These are phyloP conservation scores for Gallinago paraguaiae DNA, from an alignment of 2,113 vertebrate species.

Conservation along the genomic window DNA sequence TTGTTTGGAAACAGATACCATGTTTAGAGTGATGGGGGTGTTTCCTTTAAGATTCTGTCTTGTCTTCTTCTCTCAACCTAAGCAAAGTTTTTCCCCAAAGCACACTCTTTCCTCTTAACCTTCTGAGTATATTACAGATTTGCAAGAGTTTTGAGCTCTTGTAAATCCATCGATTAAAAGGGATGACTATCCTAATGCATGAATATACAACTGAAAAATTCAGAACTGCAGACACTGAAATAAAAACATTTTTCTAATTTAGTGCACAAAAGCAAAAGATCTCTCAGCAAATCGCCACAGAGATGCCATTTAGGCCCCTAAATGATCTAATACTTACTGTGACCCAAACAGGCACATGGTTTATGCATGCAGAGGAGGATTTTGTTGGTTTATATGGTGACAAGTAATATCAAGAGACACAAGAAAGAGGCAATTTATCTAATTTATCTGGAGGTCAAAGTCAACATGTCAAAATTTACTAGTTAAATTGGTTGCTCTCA, in stretches of 20 bases:
- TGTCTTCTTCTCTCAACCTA: background rate
- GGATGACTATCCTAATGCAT: background rate
- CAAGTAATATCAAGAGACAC: background rate
- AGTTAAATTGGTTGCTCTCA: background rate
- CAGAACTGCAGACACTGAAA: background rate
- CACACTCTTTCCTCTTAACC: background rate
- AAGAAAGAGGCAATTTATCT: background rate
- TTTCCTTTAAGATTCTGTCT: background rate
- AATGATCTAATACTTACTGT: background rate
- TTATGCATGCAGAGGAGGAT: background rate
- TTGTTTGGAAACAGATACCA: background rate
- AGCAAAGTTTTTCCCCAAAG: background rate
- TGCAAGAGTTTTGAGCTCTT: background rate
- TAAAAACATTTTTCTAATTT: background rate
- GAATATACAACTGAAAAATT: background rate
- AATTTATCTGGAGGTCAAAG: background rate
- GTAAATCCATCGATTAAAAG: background rate
- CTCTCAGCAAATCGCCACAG: background rate
- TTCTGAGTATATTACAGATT: background rate
- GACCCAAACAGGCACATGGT: background rate
- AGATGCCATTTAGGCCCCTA: background rate
- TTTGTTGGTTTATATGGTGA: background rate
- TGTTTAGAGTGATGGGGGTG: background rate
- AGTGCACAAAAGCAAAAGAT: background rate
- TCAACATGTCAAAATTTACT: background rate